phyloP scores from a whole-genome alignment of 2,797 vertebrate genomes.

The Notolepis coatsorum region DNA sequence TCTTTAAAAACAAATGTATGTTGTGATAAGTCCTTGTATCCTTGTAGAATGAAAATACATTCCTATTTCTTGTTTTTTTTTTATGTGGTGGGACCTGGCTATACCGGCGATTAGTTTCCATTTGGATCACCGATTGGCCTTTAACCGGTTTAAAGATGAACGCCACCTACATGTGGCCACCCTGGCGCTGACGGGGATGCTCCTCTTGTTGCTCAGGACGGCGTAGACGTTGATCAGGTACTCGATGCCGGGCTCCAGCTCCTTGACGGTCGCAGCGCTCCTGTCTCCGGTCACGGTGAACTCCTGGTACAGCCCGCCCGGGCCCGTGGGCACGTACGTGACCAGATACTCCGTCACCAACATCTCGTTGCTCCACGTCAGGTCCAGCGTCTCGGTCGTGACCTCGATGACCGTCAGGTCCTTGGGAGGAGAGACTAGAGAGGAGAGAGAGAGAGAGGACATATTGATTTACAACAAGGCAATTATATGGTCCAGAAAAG shows the following conservation, averaged over 20 bases:
- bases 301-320: slow-evolving; percentile 87
- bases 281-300: slow-evolving; percentile 89
- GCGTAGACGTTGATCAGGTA: slow-evolving; percentile 94
- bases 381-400: slow-evolving; percentile 86
- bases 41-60: too few relatives aligned
- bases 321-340: slow-evolving; percentile 86
- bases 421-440: slow-evolving; percentile 91
- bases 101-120: too few relatives aligned
- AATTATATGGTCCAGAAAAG: too few relatives aligned
- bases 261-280: slow-evolving; percentile 83
- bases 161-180: slow-evolving; percentile 87
- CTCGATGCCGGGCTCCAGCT: slow-evolving; percentile 93
- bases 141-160: background rate
- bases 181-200: slow-evolving; percentile 91
- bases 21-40: too few relatives aligned
- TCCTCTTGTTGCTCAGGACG: slow-evolving; percentile 90
- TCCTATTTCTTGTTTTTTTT: too few relatives aligned
- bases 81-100: too few relatives aligned
- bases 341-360: slow-evolving; percentile 90
- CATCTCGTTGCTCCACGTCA: slow-evolving; percentile 93
- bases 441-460: background rate
- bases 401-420: slow-evolving; percentile 87
- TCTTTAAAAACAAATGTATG: too few relatives aligned
- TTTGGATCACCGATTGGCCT: too few relatives aligned
- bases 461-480: too few relatives aligned